Evolutionary conservation across 2,888 invertebrate genomes (phyloP), one percentile per base, ranked within the genome.

Genomic region (Lasius fuliginosus): DNA sequence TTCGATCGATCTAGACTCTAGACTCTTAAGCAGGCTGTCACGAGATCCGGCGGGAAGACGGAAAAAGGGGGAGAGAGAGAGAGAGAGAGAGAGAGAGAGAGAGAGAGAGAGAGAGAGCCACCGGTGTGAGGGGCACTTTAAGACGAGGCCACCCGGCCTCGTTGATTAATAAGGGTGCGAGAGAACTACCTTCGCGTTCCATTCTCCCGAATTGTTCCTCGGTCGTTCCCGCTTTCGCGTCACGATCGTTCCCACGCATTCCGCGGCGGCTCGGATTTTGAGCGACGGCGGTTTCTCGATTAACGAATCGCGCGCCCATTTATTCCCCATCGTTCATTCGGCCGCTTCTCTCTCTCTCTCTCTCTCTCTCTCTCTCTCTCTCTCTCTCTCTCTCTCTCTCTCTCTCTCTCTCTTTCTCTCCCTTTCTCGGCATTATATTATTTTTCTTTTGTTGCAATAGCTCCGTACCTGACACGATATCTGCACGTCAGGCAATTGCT

Each of bases 101-200:
- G 23, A 23, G 23, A 23, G 23, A 23, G 23, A 33, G n/a, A 36
- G 42, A 30, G 27, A 36, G 12, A 6, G 15, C 69, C 67, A 4
- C 18, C 79, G 85, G 83, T 89, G 87, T 86, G 90, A 86, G 75
- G 53, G 86, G 84, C 77, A 81, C 79, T 89, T 88, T 91, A 87
- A 76, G 84, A 84, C 85, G 85, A 64, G 85, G 86, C 85, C 85
- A 84, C 83, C 89, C 88, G 82, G 73, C 84, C 49, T 53, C 87
- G 88, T 90, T 91, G 90, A 91, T 91, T 91, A 91, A 90, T 91
- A 91, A 91, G 85, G 85, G 86, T 83, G 85, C 88, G 85, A 88
- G 85, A 83, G 86, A 87, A 83, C 85, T 88, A 77, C 86, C 82
- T 88, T 82, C 90, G 68, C 76, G 27, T 62, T 58, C 85, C 65